phyloP scores from a whole-genome alignment of 2,888 invertebrate species.

The Sinodicranocentrus sp. region DNA sequence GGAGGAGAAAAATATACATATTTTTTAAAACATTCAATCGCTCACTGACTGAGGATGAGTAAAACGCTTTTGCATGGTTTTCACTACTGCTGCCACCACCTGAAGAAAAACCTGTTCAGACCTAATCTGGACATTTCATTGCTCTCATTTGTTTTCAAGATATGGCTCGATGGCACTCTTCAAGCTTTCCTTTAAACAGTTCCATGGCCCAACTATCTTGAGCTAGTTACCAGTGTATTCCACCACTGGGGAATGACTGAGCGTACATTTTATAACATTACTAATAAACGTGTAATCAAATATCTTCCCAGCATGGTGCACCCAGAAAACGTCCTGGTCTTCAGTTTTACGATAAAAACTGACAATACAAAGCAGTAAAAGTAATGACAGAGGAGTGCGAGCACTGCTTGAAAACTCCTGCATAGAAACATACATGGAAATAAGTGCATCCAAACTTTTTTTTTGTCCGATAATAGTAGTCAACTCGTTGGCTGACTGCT shows the following conservation, averaged over 20 bases:
- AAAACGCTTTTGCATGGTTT: too few relatives aligned
- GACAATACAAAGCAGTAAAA: slow-evolving; percentile 47
- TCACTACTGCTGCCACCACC: neutral
- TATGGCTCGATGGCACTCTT: slow-evolving; percentile 42
- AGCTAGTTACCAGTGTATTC: neutral
- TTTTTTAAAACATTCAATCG: too few relatives aligned
- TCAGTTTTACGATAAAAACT: slow-evolving; percentile 33
- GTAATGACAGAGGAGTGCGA: slow-evolving; percentile 47
- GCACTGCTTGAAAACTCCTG: neutral
- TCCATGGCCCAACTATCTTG: slow-evolving; percentile 23
- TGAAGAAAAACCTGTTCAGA: slow-evolving; percentile 49
- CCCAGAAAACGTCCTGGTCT: slow-evolving; percentile 1
- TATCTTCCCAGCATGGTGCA: slow-evolving; percentile 46
- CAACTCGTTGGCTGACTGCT: slow-evolving; percentile 36
- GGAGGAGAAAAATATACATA: too few relatives aligned
- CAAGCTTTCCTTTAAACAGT: neutral
- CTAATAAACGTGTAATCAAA: slow-evolving; percentile 61
- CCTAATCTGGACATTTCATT: slow-evolving; percentile 65
- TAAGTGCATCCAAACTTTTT: slow-evolving; percentile 43
- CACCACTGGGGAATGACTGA: slow-evolving; percentile 3
- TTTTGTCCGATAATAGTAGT: slow-evolving; percentile 23
- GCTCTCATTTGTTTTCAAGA: slow-evolving; percentile 60
- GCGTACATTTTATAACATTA: slow-evolving; percentile 37
- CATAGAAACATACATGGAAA: slow-evolving; percentile 21
- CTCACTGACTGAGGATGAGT: too few relatives aligned